Evolutionary conservation across 2,113 vertebrate species (phyloP).

Genomic region (Muntiacus muntjak): DNA sequence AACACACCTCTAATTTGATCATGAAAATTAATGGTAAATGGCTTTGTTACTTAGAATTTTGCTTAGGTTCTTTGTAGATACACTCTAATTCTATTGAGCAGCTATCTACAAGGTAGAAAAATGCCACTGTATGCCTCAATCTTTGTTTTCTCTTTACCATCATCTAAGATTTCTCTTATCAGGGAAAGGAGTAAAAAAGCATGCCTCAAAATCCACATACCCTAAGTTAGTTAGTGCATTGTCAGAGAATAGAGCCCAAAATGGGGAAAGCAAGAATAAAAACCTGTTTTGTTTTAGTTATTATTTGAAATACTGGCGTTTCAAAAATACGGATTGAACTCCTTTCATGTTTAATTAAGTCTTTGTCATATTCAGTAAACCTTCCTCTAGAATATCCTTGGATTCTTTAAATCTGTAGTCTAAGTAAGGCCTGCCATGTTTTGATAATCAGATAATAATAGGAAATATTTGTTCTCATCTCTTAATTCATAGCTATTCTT

Average conservation of each 20-base stretch:
- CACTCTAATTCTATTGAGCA: background rate
- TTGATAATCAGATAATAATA: background rate
- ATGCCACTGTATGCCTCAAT: background rate
- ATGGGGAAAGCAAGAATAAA: background rate
- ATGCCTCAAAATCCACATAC: background rate
- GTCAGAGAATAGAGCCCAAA: background rate
- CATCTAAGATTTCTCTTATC: background rate
- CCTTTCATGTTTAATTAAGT: background rate
- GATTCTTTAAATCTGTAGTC: background rate
- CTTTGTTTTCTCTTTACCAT: background rate
- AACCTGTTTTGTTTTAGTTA: background rate
- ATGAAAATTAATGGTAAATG: background rate
- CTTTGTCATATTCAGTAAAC: background rate
- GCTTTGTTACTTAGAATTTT: background rate
- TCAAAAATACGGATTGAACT: background rate
- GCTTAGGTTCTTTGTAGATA: background rate
- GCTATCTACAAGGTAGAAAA: background rate
- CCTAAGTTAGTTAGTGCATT: background rate
- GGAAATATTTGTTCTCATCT: background rate
- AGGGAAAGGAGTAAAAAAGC: background rate
- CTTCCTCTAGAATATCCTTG: background rate
- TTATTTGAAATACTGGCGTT: background rate
- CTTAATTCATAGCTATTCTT: background rate
- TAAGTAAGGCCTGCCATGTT: background rate
- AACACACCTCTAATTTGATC: background rate